These are phyloP conservation scores for Crepidodera aurea DNA, from an alignment of 2,888 invertebrate species.

Conservation along the genomic window DNA sequence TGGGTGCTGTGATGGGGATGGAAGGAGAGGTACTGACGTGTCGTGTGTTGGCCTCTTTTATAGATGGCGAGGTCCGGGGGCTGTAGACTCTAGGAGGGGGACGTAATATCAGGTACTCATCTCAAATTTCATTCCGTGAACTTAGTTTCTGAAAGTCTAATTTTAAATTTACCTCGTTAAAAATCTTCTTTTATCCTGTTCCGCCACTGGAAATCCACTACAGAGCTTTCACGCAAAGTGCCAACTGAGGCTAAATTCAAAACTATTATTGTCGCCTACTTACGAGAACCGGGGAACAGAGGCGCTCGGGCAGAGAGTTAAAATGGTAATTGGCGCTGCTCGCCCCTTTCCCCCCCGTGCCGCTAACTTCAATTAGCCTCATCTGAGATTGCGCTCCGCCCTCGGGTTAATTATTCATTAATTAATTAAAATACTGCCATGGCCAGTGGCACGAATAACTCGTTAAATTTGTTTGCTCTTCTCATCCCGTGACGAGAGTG, in stretches of 20 bases:
- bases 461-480: constrained; percentile 24
- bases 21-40: too few species aligned
- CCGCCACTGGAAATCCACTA: constrained; percentile 9
- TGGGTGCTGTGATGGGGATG: too few species aligned
- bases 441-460: constrained; percentile 40
- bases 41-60: too few species aligned
- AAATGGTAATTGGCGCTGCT: constrained; percentile 48
- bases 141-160: too few species aligned
- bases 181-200: background rate
- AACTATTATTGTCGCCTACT: constrained; percentile 51
- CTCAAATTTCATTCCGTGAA: too few species aligned
- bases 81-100: too few species aligned
- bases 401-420: constrained; percentile 51
- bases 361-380: constrained; percentile 50
- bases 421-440: constrained; percentile 49
- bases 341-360: constrained; percentile 26
- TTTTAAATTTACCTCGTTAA: too few species aligned
- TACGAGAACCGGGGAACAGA: constrained; percentile 17
- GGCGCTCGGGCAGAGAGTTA: constrained; percentile 41
- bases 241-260: constrained; percentile 46
- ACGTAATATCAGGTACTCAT: too few species aligned
- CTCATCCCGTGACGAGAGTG: constrained; percentile 8
- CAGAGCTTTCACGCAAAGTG: constrained; percentile 34
- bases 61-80: too few species aligned
- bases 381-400: constrained; percentile 48